Evolutionary conservation across 2,113 vertebrate species (phyloP), one percentile per base, ranked within the genome.

Genomic region (Mellivora capensis): DNA sequence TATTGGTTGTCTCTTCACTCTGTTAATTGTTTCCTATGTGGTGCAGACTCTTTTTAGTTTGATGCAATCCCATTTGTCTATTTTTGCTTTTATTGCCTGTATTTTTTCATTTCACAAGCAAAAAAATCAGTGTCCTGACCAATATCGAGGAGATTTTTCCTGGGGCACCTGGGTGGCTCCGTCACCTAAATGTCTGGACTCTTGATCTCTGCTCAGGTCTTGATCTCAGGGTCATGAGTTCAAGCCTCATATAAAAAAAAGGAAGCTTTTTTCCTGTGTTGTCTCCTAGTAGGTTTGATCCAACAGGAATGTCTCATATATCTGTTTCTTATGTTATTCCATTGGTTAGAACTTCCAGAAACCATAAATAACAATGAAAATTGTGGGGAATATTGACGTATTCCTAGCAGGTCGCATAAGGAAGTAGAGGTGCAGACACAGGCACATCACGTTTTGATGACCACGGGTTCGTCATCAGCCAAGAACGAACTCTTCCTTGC

Each of bases 301-400:
- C 3, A 44, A 23, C 4, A 69, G 7, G 2, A n/a, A 44, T 5
- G 20, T 0, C 15, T 79, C 7, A 25, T 7, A 54, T 23, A 42
- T 11, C 6, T 9, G 4, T 44, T 79, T 80, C 27, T 61, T 62
- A 25, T 69, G 15, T 54, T 91, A 54, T 44, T 72, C 42, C 42
- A 4, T 76, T 52, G 34, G 54, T 76, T 76, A 39, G 12, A 87
- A 79, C 39, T 72, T 69, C 47, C 13, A 83, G n/a, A 77, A 37
- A 14, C 39, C 5, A 52, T 7, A 47, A 76, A 17, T 27, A 83
- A 77, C 34, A 42, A 54, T 42, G 6, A 8, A 52, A 71, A 77
- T 37, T 44, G n/a, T 69, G 17, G 1, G 39, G 15, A 34, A 29
- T 42, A 18, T 20, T 76, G 9, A 62, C 11, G n/a, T 82, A 8